Percentiles rank a stretch among this genome's conserved stretches.
phyloP scores from a whole-genome alignment of 2,797 vertebrate genomes.

The Onychomys torridus region DNA sequence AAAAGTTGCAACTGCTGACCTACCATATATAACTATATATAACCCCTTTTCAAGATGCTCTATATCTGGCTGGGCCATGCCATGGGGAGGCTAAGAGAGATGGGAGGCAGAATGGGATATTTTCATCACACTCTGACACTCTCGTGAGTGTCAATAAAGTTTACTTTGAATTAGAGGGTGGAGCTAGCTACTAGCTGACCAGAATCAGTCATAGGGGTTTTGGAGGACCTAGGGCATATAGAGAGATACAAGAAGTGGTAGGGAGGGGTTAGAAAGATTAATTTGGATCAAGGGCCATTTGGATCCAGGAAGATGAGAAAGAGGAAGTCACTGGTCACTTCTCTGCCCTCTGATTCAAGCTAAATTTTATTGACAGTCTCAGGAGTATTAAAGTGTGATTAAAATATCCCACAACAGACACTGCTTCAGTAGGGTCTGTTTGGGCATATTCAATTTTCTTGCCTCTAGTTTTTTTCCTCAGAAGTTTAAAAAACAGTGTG shows the following conservation, averaged over 20 bases:
- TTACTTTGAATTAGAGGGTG: background rate
- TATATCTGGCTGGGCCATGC: background rate
- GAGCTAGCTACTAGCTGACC: background rate
- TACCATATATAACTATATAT: constrained; percentile 19
- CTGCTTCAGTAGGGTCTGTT: constrained; percentile 15
- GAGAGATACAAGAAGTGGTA: background rate
- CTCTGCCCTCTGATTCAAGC: background rate
- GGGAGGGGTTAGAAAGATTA: background rate
- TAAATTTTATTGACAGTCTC: background rate
- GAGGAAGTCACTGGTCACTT: background rate
- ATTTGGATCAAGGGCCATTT: background rate
- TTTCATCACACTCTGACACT: background rate
- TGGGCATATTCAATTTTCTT: constrained; percentile 55
- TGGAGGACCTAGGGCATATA: background rate
- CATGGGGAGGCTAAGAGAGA: background rate
- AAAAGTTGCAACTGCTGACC: background rate
- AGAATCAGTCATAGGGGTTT: background rate
- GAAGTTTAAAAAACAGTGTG: background rate
- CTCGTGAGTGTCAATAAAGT: background rate
- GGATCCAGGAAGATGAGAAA: background rate
- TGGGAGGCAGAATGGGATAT: background rate
- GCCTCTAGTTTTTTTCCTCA: background rate
- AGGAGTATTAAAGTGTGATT: background rate
- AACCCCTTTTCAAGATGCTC: background rate
- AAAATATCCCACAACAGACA: background rate